Evolutionary conservation across 2,113 vertebrate genomes (phyloP), one percentile per base, ranked within the genome.

Genomic region (Sinocyclocheilus maitianheensis): DNA sequence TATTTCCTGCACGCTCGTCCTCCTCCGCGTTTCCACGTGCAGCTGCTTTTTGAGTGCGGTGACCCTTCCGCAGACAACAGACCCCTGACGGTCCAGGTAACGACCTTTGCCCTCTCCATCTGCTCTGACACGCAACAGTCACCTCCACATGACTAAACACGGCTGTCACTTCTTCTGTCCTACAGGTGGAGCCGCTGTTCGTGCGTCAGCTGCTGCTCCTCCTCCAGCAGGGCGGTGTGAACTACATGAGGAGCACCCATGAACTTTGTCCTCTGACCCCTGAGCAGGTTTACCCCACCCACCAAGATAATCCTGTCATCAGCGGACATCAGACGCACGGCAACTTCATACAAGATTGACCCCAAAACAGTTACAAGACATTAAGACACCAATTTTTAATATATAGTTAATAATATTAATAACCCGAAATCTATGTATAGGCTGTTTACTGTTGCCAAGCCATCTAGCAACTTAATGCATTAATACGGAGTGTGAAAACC

Each of bases 151-250:
- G 18, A 43, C 1, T 8, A 4, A 11, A 22, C 9, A 1, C 2
- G 1, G 69, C 37, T 72, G 1, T 22, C 43, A 18, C 11, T 7
- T 4, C 16, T 81, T 10, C 69, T 7, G n/a, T 48, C 34, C 80
- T 83, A 22, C 92, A 99, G 98, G 97, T 99, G 89, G 98, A 99
- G 91, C 98, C 98, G 26, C 91, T 99, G 87, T 96, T 99, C 58
- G 97, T 96, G 92, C 96, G 95, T 87, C 97, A 99, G 87, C 94
- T 99, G 18, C 94, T 96, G 91, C 97, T 95, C 89, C 97, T 98
- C 91, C 94, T 96, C 89, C 97, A 98, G 83, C 97, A 97, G 88
- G 95, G 96, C 89, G 95, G 95, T 63, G 92, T 96, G 91, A 96
- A 96, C 85, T 96, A 96, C 89, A 95, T 95, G 89, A 96, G 97